phyloP scores from a whole-genome alignment of 1,140 invertebrate species.

The Stegodyphus mimosarum region DNA sequence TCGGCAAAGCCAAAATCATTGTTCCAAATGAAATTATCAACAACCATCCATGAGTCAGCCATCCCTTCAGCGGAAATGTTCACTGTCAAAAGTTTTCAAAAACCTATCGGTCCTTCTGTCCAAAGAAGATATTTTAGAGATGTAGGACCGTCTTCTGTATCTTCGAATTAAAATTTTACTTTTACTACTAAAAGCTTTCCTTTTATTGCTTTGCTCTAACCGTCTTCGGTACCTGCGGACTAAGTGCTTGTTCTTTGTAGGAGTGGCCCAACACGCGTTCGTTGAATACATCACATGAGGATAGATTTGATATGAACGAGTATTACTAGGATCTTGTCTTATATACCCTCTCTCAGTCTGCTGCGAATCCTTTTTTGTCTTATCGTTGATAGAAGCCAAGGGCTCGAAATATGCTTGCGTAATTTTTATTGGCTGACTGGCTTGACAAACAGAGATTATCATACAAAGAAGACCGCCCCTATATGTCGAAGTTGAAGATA shows the following conservation, averaged over 20 bases:
- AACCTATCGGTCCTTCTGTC: conserved; percentile 22
- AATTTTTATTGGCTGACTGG: conserved; percentile 42
- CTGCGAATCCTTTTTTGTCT: conserved; percentile 16
- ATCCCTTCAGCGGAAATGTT: conserved; percentile 37
- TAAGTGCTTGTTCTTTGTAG: conserved; percentile 29
- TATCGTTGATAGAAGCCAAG: conserved; percentile 9
- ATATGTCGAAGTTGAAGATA: conserved; percentile 10
- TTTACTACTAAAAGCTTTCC: conserved; percentile 34
- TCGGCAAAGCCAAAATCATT: conserved; percentile 4
- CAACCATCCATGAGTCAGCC: conserved; percentile 6
- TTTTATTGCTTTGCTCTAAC: not conserved
- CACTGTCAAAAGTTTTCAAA: conserved; percentile 41
- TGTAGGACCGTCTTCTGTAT: conserved; percentile 38
- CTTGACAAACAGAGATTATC: conserved; percentile 44
- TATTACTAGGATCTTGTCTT: not conserved
- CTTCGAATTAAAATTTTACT: conserved; percentile 38
- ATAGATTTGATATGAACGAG: conserved; percentile 49
- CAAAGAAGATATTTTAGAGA: conserved; percentile 4
- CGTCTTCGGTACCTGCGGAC: conserved; percentile 24
- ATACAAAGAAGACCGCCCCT: conserved; percentile 35
- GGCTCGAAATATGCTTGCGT: conserved; percentile 21
- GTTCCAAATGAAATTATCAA: conserved; percentile 2
- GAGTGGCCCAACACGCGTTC: conserved; percentile 46
- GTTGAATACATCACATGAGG: conserved; percentile 60
- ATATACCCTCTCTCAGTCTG: conserved; percentile 4